Evolutionary conservation across 2,113 vertebrate genomes (phyloP), one percentile per base, ranked within the genome.

Genomic region (Corydoras sp.): DNA sequence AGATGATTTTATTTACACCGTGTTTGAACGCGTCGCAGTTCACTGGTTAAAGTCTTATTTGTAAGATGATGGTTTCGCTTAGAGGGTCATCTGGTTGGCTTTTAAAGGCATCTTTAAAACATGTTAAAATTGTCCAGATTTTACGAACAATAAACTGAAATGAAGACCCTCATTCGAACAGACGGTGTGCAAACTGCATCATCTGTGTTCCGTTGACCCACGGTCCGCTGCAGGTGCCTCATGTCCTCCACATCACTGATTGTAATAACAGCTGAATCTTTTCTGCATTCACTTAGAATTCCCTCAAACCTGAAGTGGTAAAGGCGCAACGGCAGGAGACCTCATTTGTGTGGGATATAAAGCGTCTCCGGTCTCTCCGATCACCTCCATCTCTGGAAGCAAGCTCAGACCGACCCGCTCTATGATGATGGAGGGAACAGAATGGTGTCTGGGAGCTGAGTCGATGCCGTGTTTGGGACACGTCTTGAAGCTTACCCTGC

Each of bases 401-500:
- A 51, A 58, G 63, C 69, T 65, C 8, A 62, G 63, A 11, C 68
- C 54, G 24, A 15, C 10, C 35, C 60, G 31, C 66, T 68, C 65
- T 65, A 70, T 53, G 65, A 72, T 58, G 48, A 75, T 76, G 5
- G 31, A 31, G 48, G 72, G 79, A 10, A 78, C 56, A 48, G 58
- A 30, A 61, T 53, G 70, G 69, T 53, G 30, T 63, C 0, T 29
- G 8, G 71, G 54, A 30, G 15, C 49, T 53, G 13, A 62, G 3
- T 9, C 15, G 24, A 58, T 7, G 65, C 54, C 71, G 64, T 73
- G 65, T 51, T 83, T 81, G 51, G 68, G 67, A 49, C 49, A 69
- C 10, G 73, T 43, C 3, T 71, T 86, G 74, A 90, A 89, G 71
- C 81, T 88, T 74, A 89, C 86, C 9, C 79, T 81, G 60, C 81